A percentile compares a stretch with the other conserved stretches of the same genome.
Evolutionary conservation across 2,113 vertebrate genomes (phyloP).

Genomic region (Trichechus manatus): DNA sequence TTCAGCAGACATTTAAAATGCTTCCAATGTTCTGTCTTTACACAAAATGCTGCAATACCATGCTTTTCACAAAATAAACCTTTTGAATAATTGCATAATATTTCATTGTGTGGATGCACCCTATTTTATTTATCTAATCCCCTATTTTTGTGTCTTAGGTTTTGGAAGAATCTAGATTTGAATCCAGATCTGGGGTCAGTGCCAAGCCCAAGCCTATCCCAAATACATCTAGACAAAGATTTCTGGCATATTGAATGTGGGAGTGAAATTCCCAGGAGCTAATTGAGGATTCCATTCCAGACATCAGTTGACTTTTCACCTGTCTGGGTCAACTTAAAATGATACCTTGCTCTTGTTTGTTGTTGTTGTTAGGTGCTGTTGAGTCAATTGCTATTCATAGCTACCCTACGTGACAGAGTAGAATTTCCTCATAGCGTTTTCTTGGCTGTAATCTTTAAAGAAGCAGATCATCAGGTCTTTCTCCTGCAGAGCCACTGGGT

Average conservation of each 20-base stretch:
- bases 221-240: not conserved
- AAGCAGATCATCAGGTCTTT: not conserved
- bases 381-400: not conserved
- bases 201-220: not conserved
- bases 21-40: constrained; percentile 38
- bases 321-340: not conserved
- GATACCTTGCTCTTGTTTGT: not conserved
- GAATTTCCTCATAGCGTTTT: not conserved
- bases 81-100: constrained; percentile 44
- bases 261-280: not conserved
- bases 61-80: not conserved
- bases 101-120: not conserved
- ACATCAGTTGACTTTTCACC: constrained; percentile 12
- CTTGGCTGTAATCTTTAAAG: not conserved
- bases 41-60: not conserved
- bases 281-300: not conserved
- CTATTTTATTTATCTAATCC: not conserved
- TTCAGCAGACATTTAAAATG: constrained; percentile 47
- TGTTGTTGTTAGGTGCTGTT: not conserved
- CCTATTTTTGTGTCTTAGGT: constrained; percentile 32
- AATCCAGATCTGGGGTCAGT: not conserved
- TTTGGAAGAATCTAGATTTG: constrained; percentile 30
- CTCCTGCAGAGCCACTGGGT: not conserved
- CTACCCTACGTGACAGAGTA: not conserved
- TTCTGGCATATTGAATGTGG: not conserved